Evolutionary conservation across 2,113 vertebrate genomes (phyloP).

Genomic region (Spea multiplicata): DNA sequence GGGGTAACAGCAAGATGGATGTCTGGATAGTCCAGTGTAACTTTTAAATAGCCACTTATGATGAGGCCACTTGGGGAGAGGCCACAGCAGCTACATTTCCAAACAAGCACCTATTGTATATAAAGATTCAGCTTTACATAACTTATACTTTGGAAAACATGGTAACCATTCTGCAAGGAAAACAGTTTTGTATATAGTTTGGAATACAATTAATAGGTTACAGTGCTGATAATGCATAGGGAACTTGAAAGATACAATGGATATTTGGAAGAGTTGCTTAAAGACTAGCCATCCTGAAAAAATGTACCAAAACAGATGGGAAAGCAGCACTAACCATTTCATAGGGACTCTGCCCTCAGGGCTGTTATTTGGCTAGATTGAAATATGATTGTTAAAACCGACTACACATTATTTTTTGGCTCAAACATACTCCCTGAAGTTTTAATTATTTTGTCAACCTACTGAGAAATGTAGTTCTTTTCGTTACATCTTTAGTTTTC

Average conservation of each 20-base stretch:
- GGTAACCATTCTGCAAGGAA: too few relatives aligned
- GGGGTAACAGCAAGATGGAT: too few relatives aligned
- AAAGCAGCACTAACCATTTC: background rate
- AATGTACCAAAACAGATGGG: constrained; percentile 20
- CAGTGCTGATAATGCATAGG: background rate
- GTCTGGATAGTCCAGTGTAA: too few relatives aligned
- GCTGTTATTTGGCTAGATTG: background rate
- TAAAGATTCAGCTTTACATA: too few relatives aligned
- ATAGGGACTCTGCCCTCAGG: background rate
- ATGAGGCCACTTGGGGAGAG: too few relatives aligned
- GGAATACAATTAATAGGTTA: background rate
- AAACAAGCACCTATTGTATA: too few relatives aligned
- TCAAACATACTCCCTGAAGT: background rate
- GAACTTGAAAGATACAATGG: background rate
- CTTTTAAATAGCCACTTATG: too few relatives aligned
- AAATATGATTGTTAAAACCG: background rate
- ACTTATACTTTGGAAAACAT: too few relatives aligned
- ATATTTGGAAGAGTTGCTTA: constrained; percentile 22
- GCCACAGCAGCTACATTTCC: too few relatives aligned
- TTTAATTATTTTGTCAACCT: too few relatives aligned
- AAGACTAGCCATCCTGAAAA: constrained; percentile 20
- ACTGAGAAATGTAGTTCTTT: too few relatives aligned
- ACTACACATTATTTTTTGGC: background rate
- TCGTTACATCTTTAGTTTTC: too few relatives aligned
- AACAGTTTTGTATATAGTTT: background rate